Percentiles rank a stretch among this genome's conserved stretches.
Conservation (phyloP, 2,888 invertebrate species). For the Ommatoiulus sabulosus region DNA sequence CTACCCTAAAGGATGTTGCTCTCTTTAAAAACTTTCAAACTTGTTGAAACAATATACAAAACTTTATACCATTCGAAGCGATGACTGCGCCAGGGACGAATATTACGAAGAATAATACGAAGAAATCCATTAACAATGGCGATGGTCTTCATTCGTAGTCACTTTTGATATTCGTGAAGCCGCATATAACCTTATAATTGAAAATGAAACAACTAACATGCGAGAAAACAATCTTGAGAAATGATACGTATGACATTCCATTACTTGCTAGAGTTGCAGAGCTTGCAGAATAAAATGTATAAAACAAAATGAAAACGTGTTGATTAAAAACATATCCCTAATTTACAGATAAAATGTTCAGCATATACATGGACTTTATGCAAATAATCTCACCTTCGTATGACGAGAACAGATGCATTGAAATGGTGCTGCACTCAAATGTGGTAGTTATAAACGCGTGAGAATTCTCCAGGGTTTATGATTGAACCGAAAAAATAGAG, state of each 20-base stretch:
- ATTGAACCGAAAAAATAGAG: neutral
- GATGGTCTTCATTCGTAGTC: too few species aligned
- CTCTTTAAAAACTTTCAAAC: neutral
- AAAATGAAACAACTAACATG: neutral
- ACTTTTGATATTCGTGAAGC: too few species aligned
- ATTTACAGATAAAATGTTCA: too few species aligned
- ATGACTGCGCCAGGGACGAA: neutral
- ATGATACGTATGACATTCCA: too few species aligned
- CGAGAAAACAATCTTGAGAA: neutral
- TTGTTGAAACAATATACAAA: too few species aligned
- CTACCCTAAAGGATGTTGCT: neutral
- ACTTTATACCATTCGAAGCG: neutral
- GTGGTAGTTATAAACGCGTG: neutral
- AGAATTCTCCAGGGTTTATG: too few species aligned
- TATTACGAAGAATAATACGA: neutral
- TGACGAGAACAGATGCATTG: neutral
- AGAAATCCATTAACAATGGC: slow-evolving; percentile 2
- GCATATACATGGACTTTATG: too few species aligned
- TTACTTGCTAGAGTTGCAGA: too few species aligned
- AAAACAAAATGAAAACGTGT: neutral
- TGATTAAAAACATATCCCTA: neutral
- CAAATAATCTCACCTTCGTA: neutral
- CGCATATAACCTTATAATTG: neutral
- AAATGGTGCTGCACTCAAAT: neutral
- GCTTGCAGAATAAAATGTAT: neutral